These are phyloP conservation scores for Sebastes kiyomatsui DNA, from an alignment of 2,797 vertebrate genomes.

Conservation along the genomic window DNA sequence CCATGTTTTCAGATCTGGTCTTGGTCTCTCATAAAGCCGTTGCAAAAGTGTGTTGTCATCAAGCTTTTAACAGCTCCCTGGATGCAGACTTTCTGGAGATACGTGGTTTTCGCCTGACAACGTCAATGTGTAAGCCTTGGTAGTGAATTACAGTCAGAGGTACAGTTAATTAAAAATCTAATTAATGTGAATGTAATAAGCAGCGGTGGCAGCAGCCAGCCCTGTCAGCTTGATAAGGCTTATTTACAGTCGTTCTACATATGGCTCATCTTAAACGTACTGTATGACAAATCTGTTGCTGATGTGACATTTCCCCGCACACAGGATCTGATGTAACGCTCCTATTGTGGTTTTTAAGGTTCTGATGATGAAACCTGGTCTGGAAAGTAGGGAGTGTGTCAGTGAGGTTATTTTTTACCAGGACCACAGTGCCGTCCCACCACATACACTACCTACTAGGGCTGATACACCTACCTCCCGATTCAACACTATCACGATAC, in stretches of 20 bases:
- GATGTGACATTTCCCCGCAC: conserved; percentile 2
- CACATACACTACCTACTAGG: too few relatives aligned
- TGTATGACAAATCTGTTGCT: conserved; percentile 9
- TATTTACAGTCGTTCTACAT: conserved; percentile 31
- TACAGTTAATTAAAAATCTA: conserved; percentile 52
- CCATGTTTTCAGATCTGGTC: background rate
- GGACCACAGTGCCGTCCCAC: too few relatives aligned
- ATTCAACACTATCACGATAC: too few relatives aligned
- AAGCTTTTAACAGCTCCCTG: background rate
- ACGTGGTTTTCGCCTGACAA: conserved; percentile 10
- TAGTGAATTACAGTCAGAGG: conserved; percentile 23
- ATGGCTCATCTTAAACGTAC: background rate
- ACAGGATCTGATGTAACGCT: background rate
- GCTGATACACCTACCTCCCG: too few relatives aligned
- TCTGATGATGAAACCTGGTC: background rate
- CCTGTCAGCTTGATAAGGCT: conserved; percentile 33
- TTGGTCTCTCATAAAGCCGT: background rate
- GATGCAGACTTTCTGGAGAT: conserved; percentile 9
- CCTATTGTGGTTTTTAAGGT: background rate
- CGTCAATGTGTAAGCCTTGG: conserved; percentile 9
- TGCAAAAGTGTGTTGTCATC: background rate
- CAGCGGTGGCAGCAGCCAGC: conserved; percentile 1
- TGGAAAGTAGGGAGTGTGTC: background rate
- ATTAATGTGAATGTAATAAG: conserved; percentile 39
- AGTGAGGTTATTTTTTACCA: too few relatives aligned